Base-by-base conservation (phyloP, 1,140 invertebrate species). In the Drosophila eugracilis region DNA sequence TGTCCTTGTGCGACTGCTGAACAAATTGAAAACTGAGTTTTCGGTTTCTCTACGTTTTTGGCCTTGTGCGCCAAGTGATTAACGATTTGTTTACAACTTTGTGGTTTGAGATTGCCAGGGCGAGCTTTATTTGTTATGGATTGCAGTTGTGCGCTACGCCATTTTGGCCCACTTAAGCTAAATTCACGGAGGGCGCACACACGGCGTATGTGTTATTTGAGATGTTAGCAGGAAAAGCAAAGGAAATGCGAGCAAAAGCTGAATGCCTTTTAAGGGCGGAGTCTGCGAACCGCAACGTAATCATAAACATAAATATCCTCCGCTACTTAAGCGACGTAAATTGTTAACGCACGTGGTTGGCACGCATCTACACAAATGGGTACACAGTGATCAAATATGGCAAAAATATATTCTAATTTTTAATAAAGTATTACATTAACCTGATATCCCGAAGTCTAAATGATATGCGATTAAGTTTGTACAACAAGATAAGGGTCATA, bases 301-400 rank as follows among this genome's bases (percentile, higher is more conserved):
- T 85, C 81, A 85, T 85, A 85, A 85, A 63, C 81, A 85, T 85
- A 85, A 85, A 85, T 85, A 85, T 77, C 81, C 75, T 48, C 44
- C 60, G 66, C 75, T 65, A 63, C 80, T 85, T 79, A 85, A 75
- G 66, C 66, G 67, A 63, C 81, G 81, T 75, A 80, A 86, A 85
- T 81, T 86, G 80, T 80, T 79, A 60, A 65, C 62, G 78, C 78
- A 78, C 74, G 74, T 83, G 78, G 73, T 67, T 69, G 73, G 28
- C 53, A 41, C 55, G 59, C 37, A 73, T 45, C 32, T 34, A 39
- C 36, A 32, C 24, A 41, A 41, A 53, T 42, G 32, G 30, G 37
- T 44, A 49, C 55, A 58, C 55, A 5, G 30, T 0, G 0, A 15
- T n/a, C 4, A 34, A 58, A 58, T 5, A 17, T 12, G 3, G 30